Conservation (phyloP, 2,888 invertebrate genomes). For the Lasioglossum morio region DNA sequence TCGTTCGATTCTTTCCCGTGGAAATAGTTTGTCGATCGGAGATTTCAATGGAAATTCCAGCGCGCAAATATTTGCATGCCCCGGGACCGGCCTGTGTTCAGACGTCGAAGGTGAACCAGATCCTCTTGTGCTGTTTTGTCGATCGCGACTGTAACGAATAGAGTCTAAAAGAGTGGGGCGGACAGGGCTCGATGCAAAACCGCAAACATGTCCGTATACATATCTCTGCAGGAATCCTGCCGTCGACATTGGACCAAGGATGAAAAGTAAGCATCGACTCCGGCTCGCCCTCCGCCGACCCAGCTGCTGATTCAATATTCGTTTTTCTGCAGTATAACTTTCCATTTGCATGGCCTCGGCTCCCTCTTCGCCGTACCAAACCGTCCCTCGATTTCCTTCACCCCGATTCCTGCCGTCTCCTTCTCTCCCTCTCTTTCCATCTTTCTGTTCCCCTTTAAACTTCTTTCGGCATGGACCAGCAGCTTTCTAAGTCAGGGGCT, state of each 20-base stretch:
- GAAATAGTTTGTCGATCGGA: slow-evolving; percentile 33
- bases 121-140: slow-evolving; percentile 44
- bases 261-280: slow-evolving; percentile 80
- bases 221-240: slow-evolving; percentile 64
- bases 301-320: slow-evolving; percentile 83
- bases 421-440: slow-evolving; percentile 32
- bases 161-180: slow-evolving; percentile 47
- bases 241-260: slow-evolving; percentile 69
- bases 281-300: slow-evolving; percentile 67
- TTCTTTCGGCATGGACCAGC: slow-evolving; percentile 38
- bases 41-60: slow-evolving; percentile 35
- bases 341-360: slow-evolving; percentile 79
- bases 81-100: slow-evolving; percentile 22
- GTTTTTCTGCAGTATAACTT: slow-evolving; percentile 83
- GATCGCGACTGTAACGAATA: slow-evolving; percentile 51
- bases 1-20: neutral
- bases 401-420: slow-evolving; percentile 16
- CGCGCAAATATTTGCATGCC: slow-evolving; percentile 46
- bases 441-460: slow-evolving; percentile 34
- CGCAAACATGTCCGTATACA: slow-evolving; percentile 64
- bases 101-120: slow-evolving; percentile 46
- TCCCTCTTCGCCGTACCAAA: slow-evolving; percentile 24
- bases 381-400: slow-evolving; percentile 32
- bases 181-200: slow-evolving; percentile 57
- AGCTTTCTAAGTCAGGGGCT: slow-evolving; percentile 53